A percentile compares a stretch with the other conserved stretches of the same genome.
phyloP scores from a whole-genome alignment of 2,113 vertebrate species.

The Rynchops niger region DNA sequence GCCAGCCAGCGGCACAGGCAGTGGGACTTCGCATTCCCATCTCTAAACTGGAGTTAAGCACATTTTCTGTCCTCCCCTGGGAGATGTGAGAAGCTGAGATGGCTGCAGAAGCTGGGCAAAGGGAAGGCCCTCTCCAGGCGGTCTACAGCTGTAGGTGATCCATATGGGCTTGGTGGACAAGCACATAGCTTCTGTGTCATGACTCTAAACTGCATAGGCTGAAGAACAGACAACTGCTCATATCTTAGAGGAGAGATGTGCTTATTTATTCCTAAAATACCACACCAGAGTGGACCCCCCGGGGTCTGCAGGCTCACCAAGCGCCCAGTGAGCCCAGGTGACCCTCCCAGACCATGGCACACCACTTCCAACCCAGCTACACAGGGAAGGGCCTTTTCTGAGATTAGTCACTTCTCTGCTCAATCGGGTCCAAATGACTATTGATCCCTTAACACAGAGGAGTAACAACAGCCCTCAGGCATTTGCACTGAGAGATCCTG shows the following conservation, averaged over 20 bases:
- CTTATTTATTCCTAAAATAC: not conserved
- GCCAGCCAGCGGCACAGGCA: not conserved
- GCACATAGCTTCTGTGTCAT: not conserved
- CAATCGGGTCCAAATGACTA: slow-evolving; percentile 17
- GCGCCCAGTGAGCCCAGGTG: not conserved
- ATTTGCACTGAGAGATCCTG: not conserved
- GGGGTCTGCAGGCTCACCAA: not conserved
- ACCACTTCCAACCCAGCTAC: not conserved
- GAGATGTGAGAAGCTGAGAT: not conserved
- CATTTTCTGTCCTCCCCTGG: not conserved
- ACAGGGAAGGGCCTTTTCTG: not conserved
- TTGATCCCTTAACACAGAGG: slow-evolving; percentile 2
- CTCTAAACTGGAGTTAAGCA: not conserved
- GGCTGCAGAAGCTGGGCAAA: not conserved
- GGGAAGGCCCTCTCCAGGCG: not conserved
- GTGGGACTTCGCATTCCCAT: not conserved
- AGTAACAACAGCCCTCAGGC: not conserved
- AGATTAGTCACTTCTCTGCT: not conserved
- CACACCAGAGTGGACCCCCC: not conserved
- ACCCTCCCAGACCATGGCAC: not conserved
- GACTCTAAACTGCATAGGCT: not conserved
- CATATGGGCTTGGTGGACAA: not conserved
- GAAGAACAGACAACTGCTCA: not conserved
- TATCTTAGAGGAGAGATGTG: not conserved
- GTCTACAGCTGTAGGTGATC: not conserved